Evolutionary conservation across 2,888 invertebrate genomes (phyloP).

Genomic region (Melinaea menophilus): DNA sequence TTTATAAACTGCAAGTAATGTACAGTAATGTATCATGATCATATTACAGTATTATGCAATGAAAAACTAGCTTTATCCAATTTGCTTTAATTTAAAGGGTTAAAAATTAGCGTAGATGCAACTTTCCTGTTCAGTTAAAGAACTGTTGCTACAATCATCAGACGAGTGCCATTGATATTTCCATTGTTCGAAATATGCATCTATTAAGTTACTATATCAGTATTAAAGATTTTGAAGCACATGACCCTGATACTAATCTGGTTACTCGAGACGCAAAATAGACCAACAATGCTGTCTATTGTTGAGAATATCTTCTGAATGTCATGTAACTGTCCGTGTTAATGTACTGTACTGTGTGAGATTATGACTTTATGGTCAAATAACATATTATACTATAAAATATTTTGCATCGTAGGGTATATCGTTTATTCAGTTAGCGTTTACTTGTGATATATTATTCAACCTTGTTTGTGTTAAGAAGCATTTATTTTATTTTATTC

Average conservation of each 20-base stretch:
- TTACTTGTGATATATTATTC: background rate
- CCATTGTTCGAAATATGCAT: no score
- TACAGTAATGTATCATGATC: no score
- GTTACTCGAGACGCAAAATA: slow-evolving; percentile 16
- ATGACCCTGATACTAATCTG: slow-evolving; percentile 12
- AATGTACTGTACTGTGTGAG: slow-evolving; percentile 1
- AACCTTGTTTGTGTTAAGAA: no score
- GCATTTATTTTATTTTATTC: no score
- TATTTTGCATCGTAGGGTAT: background rate
- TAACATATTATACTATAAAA: background rate
- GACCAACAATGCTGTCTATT: slow-evolving; percentile 18
- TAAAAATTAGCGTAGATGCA: no score
- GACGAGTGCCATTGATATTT: no score
- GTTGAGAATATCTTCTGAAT: slow-evolving; percentile 15
- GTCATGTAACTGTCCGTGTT: slow-evolving; percentile 2
- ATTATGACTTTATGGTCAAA: background rate
- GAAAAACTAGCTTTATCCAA: no score
- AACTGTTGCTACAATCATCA: no score
- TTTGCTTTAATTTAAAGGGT: no score
- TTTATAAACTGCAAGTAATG: no score
- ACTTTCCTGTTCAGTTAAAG: no score
- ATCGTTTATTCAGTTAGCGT: background rate
- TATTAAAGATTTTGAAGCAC: background rate
- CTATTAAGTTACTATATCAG: background rate
- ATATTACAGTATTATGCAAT: no score